phyloP scores from a whole-genome alignment of 1,140 invertebrate species.

The Bombus picipes region DNA sequence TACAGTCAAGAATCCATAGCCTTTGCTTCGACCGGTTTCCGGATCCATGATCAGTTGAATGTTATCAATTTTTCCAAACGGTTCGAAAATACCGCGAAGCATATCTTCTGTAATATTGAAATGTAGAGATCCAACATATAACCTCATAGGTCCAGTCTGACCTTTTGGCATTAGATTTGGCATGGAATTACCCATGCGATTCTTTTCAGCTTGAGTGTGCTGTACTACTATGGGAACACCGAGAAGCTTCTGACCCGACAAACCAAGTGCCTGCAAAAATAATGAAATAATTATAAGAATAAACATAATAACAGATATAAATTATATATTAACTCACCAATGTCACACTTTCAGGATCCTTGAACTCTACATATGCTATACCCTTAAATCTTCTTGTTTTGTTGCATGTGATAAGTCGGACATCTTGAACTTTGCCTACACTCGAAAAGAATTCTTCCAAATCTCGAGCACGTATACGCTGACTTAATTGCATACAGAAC shows the following conservation, averaged over 20 bases:
- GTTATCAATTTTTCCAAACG: conserved; percentile 99
- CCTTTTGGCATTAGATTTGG: conserved; percentile 92
- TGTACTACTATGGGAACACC: conserved; percentile 99
- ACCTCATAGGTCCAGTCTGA: conserved; percentile 94
- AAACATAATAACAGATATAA: not conserved
- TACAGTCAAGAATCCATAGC: conserved; percentile 98
- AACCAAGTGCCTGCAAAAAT: conserved; percentile 91
- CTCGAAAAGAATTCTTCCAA: conserved; percentile 99
- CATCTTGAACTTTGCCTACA: conserved; percentile 99
- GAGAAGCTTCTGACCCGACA: conserved; percentile 98
- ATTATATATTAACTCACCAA: conserved; percentile 85
- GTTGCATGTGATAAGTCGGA: conserved; percentile 99
- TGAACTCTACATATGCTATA: conserved; percentile 99
- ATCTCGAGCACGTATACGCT: conserved; percentile 96
- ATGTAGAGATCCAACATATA: conserved; percentile 99
- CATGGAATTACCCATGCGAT: conserved; percentile 94
- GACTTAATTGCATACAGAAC: conserved; percentile 98
- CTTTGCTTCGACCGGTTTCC: conserved; percentile 97
- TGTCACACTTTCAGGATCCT: conserved; percentile 98
- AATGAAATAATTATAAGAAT: not conserved
- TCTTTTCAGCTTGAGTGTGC: conserved; percentile 99
- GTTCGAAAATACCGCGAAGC: conserved; percentile 99
- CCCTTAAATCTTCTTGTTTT: conserved; percentile 99
- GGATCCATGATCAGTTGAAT: conserved; percentile 98
- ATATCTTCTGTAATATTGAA: conserved; percentile 99